Evolutionary conservation across 2,888 invertebrate species (phyloP), one percentile per base, ranked within the genome.

Genomic region (Chromoteleia sp.): DNA sequence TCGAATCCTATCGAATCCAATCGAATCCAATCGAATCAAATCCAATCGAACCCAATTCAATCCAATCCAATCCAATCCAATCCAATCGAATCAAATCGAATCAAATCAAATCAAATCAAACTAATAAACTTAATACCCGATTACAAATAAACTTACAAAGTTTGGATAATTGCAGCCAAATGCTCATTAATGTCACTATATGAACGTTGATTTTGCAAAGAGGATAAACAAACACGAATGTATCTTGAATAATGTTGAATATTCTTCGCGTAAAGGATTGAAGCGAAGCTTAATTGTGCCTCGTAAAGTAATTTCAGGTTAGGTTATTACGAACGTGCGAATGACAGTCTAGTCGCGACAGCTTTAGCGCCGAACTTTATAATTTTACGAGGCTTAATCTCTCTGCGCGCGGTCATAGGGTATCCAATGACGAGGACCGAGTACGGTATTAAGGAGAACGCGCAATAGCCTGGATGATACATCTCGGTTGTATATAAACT

Each of bases 301-400:
- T 87, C 87, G 85, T 87, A 88, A 89, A 87, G 86, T 86, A 86
- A 89, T 88, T 89, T 84, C 75, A 83, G 78, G 74, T 70, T 77
- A 80, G 85, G 85, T 87, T 86, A 86, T 87, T 86, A 86, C 83
- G 83, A 78, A 85, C 84, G 84, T 85, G 86, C 84, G 86, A 88
- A 88, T 88, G 87, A 85, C 82, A 74, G 70, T 61, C 79, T 83
- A 77, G 85, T 81, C 84, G 81, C 85, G 83, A 76, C 84, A 85
- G 84, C 83, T 85, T 85, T 82, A 86, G 83, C 83, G 78, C 41
- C 79, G 84, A 87, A 87, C 86, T 89, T 90, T 86, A 87, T 86
- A 88, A 89, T 89, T 89, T 89, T 86, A 88, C 87, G 87, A 87
- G 80, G 82, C 83, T 84, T 86, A 85, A 85, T 85, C 85, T 86